Conservation (phyloP, 2,888 invertebrate species). For the Pammene fasciana region DNA sequence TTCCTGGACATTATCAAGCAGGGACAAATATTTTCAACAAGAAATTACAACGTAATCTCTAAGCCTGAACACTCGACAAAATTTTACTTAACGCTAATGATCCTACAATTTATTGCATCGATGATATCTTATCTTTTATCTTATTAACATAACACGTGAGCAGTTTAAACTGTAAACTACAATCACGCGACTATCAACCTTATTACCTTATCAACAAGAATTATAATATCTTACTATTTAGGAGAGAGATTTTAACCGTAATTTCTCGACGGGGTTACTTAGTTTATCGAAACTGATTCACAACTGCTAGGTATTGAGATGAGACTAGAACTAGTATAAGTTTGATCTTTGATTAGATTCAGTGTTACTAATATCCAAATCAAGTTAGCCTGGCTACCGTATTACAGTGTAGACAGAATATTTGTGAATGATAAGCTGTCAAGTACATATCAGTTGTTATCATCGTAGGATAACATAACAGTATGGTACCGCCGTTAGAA, state of each 20-base stretch:
- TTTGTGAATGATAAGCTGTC: constrained; percentile 8
- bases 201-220: neutral
- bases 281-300: constrained; percentile 16
- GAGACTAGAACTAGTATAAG: neutral
- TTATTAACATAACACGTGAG: constrained; percentile 11
- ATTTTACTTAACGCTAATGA: neutral
- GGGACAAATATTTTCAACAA: no score
- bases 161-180: neutral
- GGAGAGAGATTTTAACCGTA: constrained; percentile 4
- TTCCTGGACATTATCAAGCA: no score
- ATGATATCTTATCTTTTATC: constrained; percentile 22
- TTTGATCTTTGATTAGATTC: neutral
- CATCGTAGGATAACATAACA: constrained; percentile 12
- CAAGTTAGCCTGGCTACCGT: neutral
- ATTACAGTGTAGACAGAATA: neutral
- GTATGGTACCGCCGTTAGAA: neutral
- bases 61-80: neutral
- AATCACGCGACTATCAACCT: constrained; percentile 2
- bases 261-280: constrained; percentile 42
- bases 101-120: neutral
- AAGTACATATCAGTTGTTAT: constrained; percentile 14
- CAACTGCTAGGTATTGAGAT: neutral
- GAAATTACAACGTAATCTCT: no score
- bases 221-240: neutral
- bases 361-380: neutral